A percentile compares a stretch with the other conserved stretches of the same genome.
These are phyloP conservation scores for Ariopsis seemanni DNA, from an alignment of 2,113 vertebrate genomes.

Conservation along the genomic window DNA sequence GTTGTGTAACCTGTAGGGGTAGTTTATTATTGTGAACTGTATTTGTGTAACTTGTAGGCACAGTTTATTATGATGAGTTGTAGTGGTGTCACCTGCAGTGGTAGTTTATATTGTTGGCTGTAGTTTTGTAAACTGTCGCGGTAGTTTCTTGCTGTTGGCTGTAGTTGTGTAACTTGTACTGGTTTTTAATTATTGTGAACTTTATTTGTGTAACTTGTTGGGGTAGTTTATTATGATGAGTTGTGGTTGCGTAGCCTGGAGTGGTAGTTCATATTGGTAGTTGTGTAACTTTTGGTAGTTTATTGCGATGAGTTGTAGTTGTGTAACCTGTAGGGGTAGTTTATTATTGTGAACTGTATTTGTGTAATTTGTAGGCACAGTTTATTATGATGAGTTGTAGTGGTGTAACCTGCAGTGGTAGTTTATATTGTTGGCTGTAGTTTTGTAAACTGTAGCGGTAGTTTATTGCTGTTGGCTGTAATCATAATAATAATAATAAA, in stretches of 20 bases:
- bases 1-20: slow-evolving; percentile 74
- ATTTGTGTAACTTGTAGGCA: background rate
- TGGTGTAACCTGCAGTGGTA: background rate
- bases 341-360: slow-evolving; percentile 61
- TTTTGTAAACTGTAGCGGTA: background rate
- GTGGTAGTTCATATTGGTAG: too few relatives aligned
- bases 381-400: background rate
- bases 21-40: slow-evolving; percentile 69
- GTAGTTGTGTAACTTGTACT: slow-evolving; percentile 37
- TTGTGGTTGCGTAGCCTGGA: too few relatives aligned
- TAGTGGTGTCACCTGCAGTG: background rate
- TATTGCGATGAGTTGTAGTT: background rate
- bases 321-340: slow-evolving; percentile 78
- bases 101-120: background rate
- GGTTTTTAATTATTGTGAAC: too few relatives aligned
- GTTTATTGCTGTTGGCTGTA: background rate
- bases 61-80: background rate
- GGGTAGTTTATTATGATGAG: too few relatives aligned
- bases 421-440: background rate
- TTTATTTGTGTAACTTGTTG: too few relatives aligned
- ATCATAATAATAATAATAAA: too few relatives aligned
- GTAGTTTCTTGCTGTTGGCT: background rate
- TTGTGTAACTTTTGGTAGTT: background rate
- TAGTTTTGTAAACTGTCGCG: background rate
- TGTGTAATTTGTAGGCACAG: background rate